Conservation (phyloP, 2,797 vertebrate genomes). For the Dendrocincla tyrannina region DNA sequence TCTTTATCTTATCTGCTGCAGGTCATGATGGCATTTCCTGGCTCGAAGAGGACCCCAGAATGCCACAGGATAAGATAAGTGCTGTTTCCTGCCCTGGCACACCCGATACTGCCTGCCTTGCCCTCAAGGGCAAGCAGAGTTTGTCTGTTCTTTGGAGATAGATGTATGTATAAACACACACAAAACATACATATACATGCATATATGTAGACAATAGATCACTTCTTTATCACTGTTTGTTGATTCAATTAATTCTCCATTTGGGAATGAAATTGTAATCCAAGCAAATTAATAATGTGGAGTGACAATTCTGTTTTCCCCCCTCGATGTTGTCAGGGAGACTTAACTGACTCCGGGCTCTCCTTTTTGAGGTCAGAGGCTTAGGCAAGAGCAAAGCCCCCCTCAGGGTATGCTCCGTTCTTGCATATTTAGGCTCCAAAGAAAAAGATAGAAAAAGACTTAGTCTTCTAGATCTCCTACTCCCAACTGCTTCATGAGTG, state of each 20-base stretch:
- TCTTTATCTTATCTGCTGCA: constrained; percentile 74
- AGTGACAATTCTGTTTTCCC: not conserved
- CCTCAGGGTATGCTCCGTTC: not conserved
- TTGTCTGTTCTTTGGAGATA: not conserved
- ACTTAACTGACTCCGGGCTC: not conserved
- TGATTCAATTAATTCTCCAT: not conserved
- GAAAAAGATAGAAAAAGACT: not conserved
- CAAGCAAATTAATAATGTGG: not conserved
- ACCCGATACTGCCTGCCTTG: constrained; percentile 47
- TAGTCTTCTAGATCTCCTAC: not conserved
- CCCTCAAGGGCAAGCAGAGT: not conserved
- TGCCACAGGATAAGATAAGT: constrained; percentile 82
- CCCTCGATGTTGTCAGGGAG: not conserved
- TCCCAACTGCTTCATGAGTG: not conserved
- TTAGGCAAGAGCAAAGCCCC: constrained; percentile 1
- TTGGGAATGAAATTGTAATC: constrained; percentile 2
- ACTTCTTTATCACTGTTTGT: not conserved
- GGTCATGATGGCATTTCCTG: constrained; percentile 80
- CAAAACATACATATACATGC: accelerated
- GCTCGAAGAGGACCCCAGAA: constrained; percentile 68
- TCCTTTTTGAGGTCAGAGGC: constrained; percentile 11
- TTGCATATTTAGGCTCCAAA: not conserved
- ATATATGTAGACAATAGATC: not conserved
- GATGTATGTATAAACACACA: too few relatives aligned
- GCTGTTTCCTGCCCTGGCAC: constrained; percentile 78